Percentiles rank a stretch among this genome's conserved stretches.
These are phyloP conservation scores for Psix sp. DNA, from an alignment of 1,140 invertebrate genomes.

Conservation along the genomic window DNA sequence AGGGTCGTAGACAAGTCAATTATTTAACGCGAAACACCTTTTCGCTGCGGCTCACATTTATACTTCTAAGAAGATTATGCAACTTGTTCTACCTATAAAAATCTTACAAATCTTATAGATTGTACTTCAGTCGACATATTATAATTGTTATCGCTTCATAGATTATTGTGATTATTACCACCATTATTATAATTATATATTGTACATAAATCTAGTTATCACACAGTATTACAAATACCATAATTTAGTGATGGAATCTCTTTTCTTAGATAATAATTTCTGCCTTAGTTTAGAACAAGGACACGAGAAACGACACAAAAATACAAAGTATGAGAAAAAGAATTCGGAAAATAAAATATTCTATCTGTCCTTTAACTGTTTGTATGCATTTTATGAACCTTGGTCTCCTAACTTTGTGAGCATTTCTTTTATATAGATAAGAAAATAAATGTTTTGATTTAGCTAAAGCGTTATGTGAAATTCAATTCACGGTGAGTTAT, in stretches of 20 bases:
- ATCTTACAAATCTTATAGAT: slow-evolving; percentile 49
- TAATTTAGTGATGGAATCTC: slow-evolving; percentile 65
- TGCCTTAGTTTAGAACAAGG: slow-evolving; percentile 66
- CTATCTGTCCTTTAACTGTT: slow-evolving; percentile 58
- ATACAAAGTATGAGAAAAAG: slow-evolving; percentile 10
- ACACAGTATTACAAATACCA: slow-evolving; percentile 75
- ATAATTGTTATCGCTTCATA: slow-evolving; percentile 68
- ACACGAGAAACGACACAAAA: slow-evolving; percentile 37
- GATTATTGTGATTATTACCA: slow-evolving; percentile 51
- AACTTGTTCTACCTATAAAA: slow-evolving; percentile 22
- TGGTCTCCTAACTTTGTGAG: no score
- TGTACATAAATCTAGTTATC: slow-evolving; percentile 75
- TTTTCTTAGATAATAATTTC: slow-evolving; percentile 63
- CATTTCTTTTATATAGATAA: neutral
- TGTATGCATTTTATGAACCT: slow-evolving; percentile 19
- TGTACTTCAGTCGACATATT: slow-evolving; percentile 66
- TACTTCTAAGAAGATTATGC: slow-evolving; percentile 23
- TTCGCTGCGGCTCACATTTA: neutral
- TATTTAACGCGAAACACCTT: slow-evolving; percentile 15
- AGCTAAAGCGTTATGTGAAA: neutral
- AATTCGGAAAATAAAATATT: slow-evolving; percentile 58
- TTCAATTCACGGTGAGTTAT: neutral
- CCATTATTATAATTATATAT: slow-evolving; percentile 42
- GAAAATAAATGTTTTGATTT: slow-evolving; percentile 31
- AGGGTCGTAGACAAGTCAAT: slow-evolving; percentile 32